Evolutionary conservation across 2,888 invertebrate species (phyloP).

Genomic region (Lasioglossum lativentre): DNA sequence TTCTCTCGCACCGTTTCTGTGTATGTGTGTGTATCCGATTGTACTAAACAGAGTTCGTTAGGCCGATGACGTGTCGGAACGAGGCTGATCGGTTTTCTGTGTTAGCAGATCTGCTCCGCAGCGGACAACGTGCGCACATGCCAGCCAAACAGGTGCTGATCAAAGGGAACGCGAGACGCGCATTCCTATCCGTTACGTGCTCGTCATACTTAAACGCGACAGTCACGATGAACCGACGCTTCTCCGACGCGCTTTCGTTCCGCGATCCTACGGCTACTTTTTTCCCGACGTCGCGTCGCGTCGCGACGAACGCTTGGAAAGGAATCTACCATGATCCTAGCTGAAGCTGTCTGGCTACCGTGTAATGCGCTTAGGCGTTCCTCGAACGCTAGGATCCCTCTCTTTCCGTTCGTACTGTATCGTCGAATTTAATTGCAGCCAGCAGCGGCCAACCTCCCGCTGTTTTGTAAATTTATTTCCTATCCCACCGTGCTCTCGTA

Average conservation of each 20-base stretch:
- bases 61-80: neutral
- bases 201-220: conserved; percentile 25
- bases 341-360: neutral
- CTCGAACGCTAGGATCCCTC: neutral
- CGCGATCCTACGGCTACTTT: conserved; percentile 1
- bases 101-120: neutral
- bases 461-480: neutral
- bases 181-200: conserved; percentile 42
- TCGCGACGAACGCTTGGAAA: too few relatives aligned
- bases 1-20: too few relatives aligned
- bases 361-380: neutral
- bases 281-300: neutral
- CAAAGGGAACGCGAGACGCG: conserved; percentile 19
- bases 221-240: neutral
- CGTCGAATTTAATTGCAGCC: neutral
- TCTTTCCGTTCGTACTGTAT: neutral
- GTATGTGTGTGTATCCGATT: neutral
- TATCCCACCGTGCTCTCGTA: neutral
- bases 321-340: neutral
- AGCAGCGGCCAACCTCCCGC: neutral
- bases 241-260: neutral
- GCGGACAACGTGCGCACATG: neutral
- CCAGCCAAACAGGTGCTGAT: conserved; percentile 28
- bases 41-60: neutral
- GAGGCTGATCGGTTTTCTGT: neutral